A percentile compares a stretch with the other conserved stretches of the same genome.
Conservation (phyloP, 2,888 invertebrate species). For the Platycheirus rosarum region DNA sequence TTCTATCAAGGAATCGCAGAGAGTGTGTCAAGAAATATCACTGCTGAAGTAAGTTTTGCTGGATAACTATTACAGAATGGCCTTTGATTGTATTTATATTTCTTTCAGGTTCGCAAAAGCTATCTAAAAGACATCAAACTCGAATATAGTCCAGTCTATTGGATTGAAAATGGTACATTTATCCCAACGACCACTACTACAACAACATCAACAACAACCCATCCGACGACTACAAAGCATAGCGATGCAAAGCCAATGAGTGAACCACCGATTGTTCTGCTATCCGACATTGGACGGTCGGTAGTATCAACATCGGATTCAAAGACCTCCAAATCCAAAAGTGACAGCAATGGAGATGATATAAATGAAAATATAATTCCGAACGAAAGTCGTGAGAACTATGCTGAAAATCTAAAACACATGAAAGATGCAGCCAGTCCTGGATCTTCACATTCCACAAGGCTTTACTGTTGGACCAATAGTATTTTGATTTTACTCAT, state of each 20-base stretch:
- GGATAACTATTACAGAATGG: not conserved
- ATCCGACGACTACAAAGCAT: slow-evolving; percentile 83
- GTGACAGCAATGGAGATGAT: slow-evolving; percentile 73
- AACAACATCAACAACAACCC: slow-evolving; percentile 85
- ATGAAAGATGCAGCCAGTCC: slow-evolving; percentile 73
- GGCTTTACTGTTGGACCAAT: slow-evolving; percentile 66
- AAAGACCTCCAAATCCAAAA: slow-evolving; percentile 43
- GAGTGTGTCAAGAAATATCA: slow-evolving; percentile 80
- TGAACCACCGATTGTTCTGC: slow-evolving; percentile 82
- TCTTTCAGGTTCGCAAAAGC: slow-evolving; percentile 84
- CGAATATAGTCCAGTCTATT: slow-evolving; percentile 90
- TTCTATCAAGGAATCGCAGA: slow-evolving; percentile 81
- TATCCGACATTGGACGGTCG: slow-evolving; percentile 77
- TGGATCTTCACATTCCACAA: slow-evolving; percentile 57
- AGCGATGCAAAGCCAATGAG: slow-evolving; percentile 83
- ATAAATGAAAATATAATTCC: slow-evolving; percentile 71
- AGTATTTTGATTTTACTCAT: slow-evolving; percentile 60
- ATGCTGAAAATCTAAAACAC: slow-evolving; percentile 77
- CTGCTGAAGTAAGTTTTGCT: slow-evolving; percentile 78
- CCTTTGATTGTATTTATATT: not conserved
- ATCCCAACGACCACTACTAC: slow-evolving; percentile 90
- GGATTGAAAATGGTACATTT: slow-evolving; percentile 88
- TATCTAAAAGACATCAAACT: slow-evolving; percentile 87
- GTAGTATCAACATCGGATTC: slow-evolving; percentile 53
- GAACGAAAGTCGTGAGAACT: slow-evolving; percentile 80